Evolutionary conservation across 2,888 invertebrate genomes (phyloP), one percentile per base, ranked within the genome.

Genomic region (Strigamia crassipes): DNA sequence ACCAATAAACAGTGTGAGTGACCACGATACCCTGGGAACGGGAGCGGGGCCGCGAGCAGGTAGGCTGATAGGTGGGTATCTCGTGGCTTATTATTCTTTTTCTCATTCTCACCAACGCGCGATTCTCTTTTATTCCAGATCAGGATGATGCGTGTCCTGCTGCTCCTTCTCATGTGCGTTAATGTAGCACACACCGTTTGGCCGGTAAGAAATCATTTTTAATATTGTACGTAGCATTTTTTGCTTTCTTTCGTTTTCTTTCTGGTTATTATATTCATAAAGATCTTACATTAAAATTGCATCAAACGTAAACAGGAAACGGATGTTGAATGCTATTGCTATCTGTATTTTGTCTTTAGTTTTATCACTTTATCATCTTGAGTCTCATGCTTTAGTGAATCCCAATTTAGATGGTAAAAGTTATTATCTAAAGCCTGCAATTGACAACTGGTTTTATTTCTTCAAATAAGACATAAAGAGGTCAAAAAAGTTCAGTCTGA

Each of bases 1-100:
- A 23, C 61, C 61, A 66, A 66, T 66, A 66, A 66, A 66, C 61
- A 66, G 61, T 66, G 61, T 66, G 61, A 66, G 61, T 66, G 61
- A 66, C 61, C 61, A 66, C 61, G 21, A 23, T 66, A 66, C 61
- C 23, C 61, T 66, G 61, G 61, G 61, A 66, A 66, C 61, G 61
- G 61, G 61, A 66, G 61, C 61, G 61, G 61, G 61, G 61, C 61
- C 61, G 61, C 61, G 61, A 66, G 46, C 46, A 46, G 61, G 61
- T 66, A 66, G 61, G 61, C 61, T 23, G 61, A 66, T 51, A 66
- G 61, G 61, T 66, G 61, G 61, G 61, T 66, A 66, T 66, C 61
- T 66, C 23, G 61, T 66, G 61, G 61, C 61, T 66, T 66, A 66
- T 66, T 66, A 66, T 66, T 66, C 61, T 66, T 66, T 38, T 66